Evolutionary conservation across 2,888 invertebrate genomes (phyloP).

Genomic region (Cerastoderma edule): DNA sequence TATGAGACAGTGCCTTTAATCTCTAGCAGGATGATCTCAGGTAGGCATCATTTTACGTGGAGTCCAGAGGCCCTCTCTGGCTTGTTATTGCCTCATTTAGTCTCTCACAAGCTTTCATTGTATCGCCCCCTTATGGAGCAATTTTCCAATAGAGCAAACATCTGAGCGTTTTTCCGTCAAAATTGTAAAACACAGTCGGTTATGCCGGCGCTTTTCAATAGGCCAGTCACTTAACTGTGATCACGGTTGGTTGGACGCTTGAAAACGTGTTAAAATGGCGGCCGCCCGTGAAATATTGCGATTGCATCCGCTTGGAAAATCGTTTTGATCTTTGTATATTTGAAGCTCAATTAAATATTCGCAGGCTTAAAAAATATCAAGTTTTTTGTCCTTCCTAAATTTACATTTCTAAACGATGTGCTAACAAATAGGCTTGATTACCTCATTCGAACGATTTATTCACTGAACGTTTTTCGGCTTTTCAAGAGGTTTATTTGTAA

Average conservation of each 20-base stretch:
- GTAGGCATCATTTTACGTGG: too few species aligned
- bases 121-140: conserved; percentile 18
- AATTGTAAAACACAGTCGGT: conserved; percentile 6
- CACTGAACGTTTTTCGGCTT: too few species aligned
- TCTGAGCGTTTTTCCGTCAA: conserved; percentile 22
- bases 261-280: too few species aligned
- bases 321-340: not conserved
- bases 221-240: conserved; percentile 11
- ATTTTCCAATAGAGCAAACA: conserved; percentile 16
- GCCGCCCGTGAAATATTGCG: too few species aligned
- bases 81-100: conserved; percentile 7
- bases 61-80: not conserved
- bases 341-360: not conserved
- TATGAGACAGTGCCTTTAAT: too few species aligned
- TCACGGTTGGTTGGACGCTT: conserved; percentile 1
- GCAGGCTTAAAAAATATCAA: too few species aligned
- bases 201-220: not conserved
- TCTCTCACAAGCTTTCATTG: conserved; percentile 17
- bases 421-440: too few species aligned
- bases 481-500: too few species aligned
- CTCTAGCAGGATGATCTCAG: too few species aligned
- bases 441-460: too few species aligned
- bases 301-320: not conserved
- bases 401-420: too few species aligned
- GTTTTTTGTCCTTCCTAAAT: too few species aligned